These are phyloP conservation scores for Enteromius trimaculatus DNA, from an alignment of 2,797 vertebrate species.

Conservation along the genomic window DNA sequence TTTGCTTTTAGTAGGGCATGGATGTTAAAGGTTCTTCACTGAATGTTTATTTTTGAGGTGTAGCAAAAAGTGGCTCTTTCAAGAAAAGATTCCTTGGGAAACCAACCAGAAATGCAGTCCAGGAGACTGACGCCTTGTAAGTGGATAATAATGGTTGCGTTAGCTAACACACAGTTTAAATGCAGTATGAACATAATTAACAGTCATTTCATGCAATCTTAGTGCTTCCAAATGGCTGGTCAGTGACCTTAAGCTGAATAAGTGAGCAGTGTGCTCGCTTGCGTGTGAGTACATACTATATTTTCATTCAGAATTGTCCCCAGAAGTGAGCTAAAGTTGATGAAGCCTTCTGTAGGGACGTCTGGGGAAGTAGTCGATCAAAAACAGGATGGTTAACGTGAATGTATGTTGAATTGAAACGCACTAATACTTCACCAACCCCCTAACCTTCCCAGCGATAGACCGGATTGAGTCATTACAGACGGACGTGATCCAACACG, in stretches of 20 bases:
- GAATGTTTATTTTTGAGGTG: background rate
- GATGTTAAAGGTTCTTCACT: background rate
- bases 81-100: background rate
- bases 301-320: background rate
- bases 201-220: background rate
- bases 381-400: background rate
- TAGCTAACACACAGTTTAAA: background rate
- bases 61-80: background rate
- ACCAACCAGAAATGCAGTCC: background rate
- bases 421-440: background rate
- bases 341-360: background rate
- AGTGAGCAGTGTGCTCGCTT: background rate
- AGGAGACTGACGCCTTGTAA: background rate
- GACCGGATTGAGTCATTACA: background rate
- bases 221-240: background rate
- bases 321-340: background rate
- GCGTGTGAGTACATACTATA: background rate
- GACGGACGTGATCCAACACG: constrained; percentile 10
- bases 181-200: background rate
- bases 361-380: background rate
- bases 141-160: background rate
- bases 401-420: background rate
- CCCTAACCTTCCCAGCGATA: background rate
- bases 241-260: constrained; percentile 1
- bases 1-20: background rate